Evolutionary conservation across 2,113 vertebrate species (phyloP).

Genomic region (Apteryx mantelli): DNA sequence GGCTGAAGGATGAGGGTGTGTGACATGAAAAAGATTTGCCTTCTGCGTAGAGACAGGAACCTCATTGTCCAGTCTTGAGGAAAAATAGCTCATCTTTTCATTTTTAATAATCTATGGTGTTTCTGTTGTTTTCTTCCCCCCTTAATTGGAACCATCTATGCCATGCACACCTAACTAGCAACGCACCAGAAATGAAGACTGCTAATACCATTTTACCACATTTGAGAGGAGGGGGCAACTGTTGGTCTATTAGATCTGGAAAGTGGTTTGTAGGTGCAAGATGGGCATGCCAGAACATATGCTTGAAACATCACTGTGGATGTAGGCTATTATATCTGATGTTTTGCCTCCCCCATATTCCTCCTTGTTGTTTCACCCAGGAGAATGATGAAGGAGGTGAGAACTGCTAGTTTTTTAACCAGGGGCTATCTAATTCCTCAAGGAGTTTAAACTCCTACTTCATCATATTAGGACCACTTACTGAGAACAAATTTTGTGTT

Average conservation of each 20-base stretch:
- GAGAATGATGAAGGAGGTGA: not conserved
- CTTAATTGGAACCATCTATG: not conserved
- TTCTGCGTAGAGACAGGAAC: not conserved
- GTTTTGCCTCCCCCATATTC: not conserved
- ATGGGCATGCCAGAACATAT: not conserved
- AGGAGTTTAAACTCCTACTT: not conserved
- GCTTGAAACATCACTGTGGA: not conserved
- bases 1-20: not conserved
- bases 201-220: not conserved
- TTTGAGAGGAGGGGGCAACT: not conserved
- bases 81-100: not conserved
- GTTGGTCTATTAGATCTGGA: not conserved
- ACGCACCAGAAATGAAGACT: not conserved
- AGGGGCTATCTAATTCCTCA: not conserved
- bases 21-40: not conserved
- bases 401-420: not conserved
- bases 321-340: not conserved
- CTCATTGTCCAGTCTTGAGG: not conserved
- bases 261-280: not conserved
- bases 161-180: not conserved
- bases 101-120: not conserved
- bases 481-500: not conserved
- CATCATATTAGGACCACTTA: not conserved
- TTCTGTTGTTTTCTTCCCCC: not conserved
- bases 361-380: not conserved